phyloP scores from a whole-genome alignment of 2,888 invertebrate genomes.

The Synanthedon myopaeformis region DNA sequence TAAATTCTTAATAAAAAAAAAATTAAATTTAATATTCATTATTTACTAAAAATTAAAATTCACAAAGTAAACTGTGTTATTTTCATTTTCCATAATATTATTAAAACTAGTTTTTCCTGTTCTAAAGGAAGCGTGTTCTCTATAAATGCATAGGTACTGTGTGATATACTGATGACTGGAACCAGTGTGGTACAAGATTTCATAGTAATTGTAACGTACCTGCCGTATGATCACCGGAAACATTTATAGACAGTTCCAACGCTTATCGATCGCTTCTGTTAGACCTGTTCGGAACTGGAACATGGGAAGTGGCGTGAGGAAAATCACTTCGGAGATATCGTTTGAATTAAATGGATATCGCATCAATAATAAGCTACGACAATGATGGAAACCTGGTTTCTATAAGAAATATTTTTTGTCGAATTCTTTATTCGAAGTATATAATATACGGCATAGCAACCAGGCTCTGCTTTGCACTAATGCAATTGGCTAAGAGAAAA shows the following conservation, averaged over 20 bases:
- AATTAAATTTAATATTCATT: too few species aligned
- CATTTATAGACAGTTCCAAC: constrained; percentile 6
- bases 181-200: background rate
- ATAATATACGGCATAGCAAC: too few species aligned
- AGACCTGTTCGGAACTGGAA: constrained; percentile 15
- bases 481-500: too few species aligned
- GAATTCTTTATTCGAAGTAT: background rate
- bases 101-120: background rate
- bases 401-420: background rate
- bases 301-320: constrained; percentile 24
- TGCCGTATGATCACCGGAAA: constrained; percentile 4
- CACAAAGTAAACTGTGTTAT: too few species aligned
- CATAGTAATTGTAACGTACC: background rate
- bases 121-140: constrained; percentile 4
- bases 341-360: background rate
- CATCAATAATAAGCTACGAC: background rate
- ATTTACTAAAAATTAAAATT: too few species aligned
- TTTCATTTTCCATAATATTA: too few species aligned
- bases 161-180: background rate
- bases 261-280: constrained; percentile 1
- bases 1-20: too few species aligned
- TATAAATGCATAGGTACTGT: background rate
- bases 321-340: constrained; percentile 8
- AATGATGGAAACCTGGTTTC: background rate
- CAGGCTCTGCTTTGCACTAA: too few species aligned